Evolutionary conservation across 1,140 invertebrate species (phyloP).

Genomic region (Listronotus oregonensis): DNA sequence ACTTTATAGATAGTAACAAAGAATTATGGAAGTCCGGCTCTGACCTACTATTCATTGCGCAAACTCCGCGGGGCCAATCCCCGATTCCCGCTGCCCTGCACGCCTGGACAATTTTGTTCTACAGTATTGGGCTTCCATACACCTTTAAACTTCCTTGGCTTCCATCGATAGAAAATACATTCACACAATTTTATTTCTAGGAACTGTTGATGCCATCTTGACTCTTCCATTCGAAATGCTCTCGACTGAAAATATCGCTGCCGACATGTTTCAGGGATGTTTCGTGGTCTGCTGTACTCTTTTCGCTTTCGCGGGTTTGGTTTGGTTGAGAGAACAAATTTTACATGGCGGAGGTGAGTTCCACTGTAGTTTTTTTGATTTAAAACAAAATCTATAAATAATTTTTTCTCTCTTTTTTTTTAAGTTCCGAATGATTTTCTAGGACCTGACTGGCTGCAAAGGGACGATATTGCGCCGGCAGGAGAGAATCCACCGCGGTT

Average conservation of each 20-base stretch:
- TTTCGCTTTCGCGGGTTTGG: slow-evolving; percentile 94
- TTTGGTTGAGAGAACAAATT: slow-evolving; percentile 98
- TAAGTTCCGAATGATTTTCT: neutral
- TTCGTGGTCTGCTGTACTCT: slow-evolving; percentile 96
- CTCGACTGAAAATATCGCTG: slow-evolving; percentile 89
- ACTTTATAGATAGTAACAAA: no score
- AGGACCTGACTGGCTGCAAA: slow-evolving; percentile 45
- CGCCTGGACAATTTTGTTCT: no score
- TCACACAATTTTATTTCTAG: slow-evolving; percentile 74
- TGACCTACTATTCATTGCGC: no score
- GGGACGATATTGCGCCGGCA: slow-evolving; percentile 38
- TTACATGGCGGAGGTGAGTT: slow-evolving; percentile 85
- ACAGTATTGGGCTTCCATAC: no score
- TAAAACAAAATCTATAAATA: neutral
- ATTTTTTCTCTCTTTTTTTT: slow-evolving; percentile 4
- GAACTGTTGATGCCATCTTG: slow-evolving; percentile 81
- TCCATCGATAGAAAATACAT: no score
- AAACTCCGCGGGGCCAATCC: no score
- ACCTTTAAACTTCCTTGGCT: no score
- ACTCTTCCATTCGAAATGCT: slow-evolving; percentile 90
- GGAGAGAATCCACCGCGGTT: slow-evolving; percentile 29
- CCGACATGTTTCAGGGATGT: slow-evolving; percentile 94
- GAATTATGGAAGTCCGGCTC: no score
- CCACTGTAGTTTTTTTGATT: no score
- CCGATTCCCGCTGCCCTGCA: no score